A percentile compares a stretch with the other conserved stretches of the same genome.
These are phyloP conservation scores for Chrysomallon squamiferum DNA, from an alignment of 1,140 invertebrate species.

Conservation along the genomic window DNA sequence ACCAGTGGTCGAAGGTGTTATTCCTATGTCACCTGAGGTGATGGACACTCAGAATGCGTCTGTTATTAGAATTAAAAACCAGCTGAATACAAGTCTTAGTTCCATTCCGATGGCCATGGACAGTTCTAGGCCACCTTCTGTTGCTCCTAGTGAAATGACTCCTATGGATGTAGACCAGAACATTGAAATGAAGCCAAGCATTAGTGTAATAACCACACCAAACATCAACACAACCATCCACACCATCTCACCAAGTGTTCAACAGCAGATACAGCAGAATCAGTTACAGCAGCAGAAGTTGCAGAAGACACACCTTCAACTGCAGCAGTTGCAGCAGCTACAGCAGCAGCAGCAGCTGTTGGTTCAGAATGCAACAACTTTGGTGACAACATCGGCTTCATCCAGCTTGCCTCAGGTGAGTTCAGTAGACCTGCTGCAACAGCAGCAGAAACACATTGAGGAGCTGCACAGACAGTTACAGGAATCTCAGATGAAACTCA, in stretches of 20 bases:
- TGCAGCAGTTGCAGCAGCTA: constrained; percentile 40
- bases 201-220: constrained; percentile 23
- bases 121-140: constrained; percentile 57
- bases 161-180: constrained; percentile 59
- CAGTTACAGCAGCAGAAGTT: constrained; percentile 56
- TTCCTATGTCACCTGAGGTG: constrained; percentile 48
- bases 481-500: constrained; percentile 48
- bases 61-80: constrained; percentile 5
- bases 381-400: constrained; percentile 3
- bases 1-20: constrained; percentile 27
- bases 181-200: constrained; percentile 8
- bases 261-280: constrained; percentile 36
- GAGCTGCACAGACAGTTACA: constrained; percentile 82
- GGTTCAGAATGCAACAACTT: constrained; percentile 24
- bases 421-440: constrained; percentile 30
- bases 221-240: constrained; percentile 5
- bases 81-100: constrained; percentile 14
- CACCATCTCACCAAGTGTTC: neutral
- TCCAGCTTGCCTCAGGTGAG: constrained; percentile 21
- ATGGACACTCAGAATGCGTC: constrained; percentile 37
- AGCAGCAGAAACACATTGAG: constrained; percentile 72
- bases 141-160: constrained; percentile 32
- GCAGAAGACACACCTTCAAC: constrained; percentile 48
- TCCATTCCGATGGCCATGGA: constrained; percentile 38
- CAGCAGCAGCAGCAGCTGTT: constrained; percentile 45